phyloP scores from a whole-genome alignment of 2,113 vertebrate species.

The Gymnogyps californianus region DNA sequence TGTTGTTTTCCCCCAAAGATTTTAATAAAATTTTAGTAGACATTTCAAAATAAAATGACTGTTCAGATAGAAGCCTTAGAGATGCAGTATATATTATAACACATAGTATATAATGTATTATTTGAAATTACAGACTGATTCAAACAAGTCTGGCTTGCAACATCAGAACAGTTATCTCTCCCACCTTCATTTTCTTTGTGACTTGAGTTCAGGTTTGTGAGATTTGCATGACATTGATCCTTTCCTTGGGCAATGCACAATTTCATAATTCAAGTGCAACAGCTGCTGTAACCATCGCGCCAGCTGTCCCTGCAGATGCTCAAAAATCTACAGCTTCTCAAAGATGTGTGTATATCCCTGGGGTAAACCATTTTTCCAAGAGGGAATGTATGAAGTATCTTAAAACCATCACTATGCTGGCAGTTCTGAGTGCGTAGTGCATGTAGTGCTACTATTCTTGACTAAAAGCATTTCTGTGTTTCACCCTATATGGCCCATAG shows the following conservation, averaged over 20 bases:
- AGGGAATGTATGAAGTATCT: neutral
- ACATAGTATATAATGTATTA: neutral
- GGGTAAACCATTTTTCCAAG: conserved; percentile 6
- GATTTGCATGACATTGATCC: conserved; percentile 54
- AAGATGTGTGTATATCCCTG: neutral
- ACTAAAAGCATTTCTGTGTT: neutral
- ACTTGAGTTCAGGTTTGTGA: conserved; percentile 41
- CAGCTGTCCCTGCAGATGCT: conserved; percentile 50
- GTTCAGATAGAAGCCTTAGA: neutral
- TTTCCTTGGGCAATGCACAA: conserved; percentile 42
- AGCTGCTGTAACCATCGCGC: conserved; percentile 14
- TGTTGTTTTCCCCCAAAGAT: neutral
- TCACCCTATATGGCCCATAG: neutral
- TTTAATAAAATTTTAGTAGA: neutral
- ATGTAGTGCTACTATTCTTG: neutral
- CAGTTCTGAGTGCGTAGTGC: neutral
- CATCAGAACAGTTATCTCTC: neutral
- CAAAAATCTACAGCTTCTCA: conserved; percentile 7
- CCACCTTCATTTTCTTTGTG: conserved; percentile 14
- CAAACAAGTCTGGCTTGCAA: neutral
- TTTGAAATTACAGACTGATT: neutral
- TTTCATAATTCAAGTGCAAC: conserved; percentile 51
- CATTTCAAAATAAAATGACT: neutral
- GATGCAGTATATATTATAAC: neutral
- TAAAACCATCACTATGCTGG: neutral